Conservation (phyloP, 2,797 vertebrate genomes). For the Pseudochirops corinnae region DNA sequence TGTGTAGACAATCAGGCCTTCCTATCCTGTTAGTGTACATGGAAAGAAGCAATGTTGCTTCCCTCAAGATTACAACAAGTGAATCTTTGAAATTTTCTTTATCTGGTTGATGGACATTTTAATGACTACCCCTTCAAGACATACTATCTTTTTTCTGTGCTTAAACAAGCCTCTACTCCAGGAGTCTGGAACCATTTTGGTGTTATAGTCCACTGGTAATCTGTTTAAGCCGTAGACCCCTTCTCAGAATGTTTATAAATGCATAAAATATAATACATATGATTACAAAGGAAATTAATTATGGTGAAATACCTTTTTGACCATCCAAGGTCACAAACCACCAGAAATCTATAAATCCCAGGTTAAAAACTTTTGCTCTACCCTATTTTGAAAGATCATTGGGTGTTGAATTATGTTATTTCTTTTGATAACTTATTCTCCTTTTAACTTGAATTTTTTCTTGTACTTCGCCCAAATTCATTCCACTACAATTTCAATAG, state of each 20-base stretch:
- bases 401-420: background rate
- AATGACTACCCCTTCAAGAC: background rate
- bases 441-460: background rate
- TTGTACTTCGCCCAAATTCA: background rate
- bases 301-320: background rate
- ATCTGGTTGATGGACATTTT: background rate
- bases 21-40: constrained; percentile 43
- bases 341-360: background rate
- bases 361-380: background rate
- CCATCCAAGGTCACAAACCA: background rate
- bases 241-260: background rate
- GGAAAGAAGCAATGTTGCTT: constrained; percentile 7
- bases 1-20: constrained; percentile 45
- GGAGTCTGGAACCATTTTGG: background rate
- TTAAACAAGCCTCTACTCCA: background rate
- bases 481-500: background rate
- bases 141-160: background rate
- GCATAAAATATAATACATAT: background rate
- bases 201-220: background rate
- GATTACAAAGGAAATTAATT: background rate
- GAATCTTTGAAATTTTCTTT: background rate
- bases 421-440: background rate
- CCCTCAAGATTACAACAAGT: background rate
- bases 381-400: background rate
- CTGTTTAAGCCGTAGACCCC: background rate